Evolutionary conservation across 2,797 vertebrate species (phyloP), one percentile per base, ranked within the genome.

Genomic region (Meda fulgida): DNA sequence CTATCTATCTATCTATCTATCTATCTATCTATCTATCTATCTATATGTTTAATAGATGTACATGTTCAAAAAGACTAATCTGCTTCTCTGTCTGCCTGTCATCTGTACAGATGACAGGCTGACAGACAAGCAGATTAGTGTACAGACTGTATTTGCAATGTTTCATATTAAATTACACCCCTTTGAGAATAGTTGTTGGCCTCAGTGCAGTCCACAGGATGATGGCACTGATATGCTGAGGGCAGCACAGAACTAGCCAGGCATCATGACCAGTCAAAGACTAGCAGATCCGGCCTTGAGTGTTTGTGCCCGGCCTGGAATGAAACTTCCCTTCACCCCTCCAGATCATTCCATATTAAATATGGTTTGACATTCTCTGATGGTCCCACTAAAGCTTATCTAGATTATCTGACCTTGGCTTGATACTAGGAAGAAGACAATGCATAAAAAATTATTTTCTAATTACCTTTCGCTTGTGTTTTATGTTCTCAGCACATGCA

Each of bases 401-500:
- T 78, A 58, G 58, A 19, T 69, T 84, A 69, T 87, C 76, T 89
- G 91, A 89, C 92, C 92, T 93, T 94, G 92, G 88, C 79, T 88
- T 79, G 70, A 83, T 85, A 85, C 84, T 81, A 85, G 31, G 89
- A 86, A 89, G 88, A 91, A 89, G 85, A 86, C 88, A 83, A 85
- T 87, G 81, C 82, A 89, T 92, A 84, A 92, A 90, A 91, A 88
- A 92, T 53, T 88, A 89, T 87, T 88, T 90, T 88, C 89, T 92
- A 92, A 92, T 88, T 91, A 89, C 90, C 89, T 91, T 88, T 90
- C 90, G 90, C 89, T 90, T 87, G 76, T 91, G 81, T 92, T 94
- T 94, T 92, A 94, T 92, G 93, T 91, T 88, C 93, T 86, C 89
- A 53, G 84, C 86, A 88, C 91, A 93, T 93, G 91, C 92, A 93